A percentile compares a stretch with the other conserved stretches of the same genome.
Conservation (phyloP, 1,140 invertebrate species). For the Caenorhabditis inopinata region DNA sequence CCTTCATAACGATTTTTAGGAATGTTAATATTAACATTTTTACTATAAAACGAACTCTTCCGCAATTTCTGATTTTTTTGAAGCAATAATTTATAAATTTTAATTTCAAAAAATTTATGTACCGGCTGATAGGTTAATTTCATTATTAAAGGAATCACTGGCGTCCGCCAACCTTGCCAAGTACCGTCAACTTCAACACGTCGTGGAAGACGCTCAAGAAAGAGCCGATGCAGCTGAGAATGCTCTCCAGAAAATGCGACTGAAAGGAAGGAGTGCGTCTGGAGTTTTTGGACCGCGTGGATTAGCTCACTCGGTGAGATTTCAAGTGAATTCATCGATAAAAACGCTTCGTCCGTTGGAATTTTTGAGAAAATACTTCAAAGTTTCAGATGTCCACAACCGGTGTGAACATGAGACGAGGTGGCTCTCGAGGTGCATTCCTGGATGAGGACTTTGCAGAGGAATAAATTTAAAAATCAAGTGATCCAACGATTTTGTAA, state of each 20-base stretch:
- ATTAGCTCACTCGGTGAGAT: slow-evolving; percentile 45
- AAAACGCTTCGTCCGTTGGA: no score
- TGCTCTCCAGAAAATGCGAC: slow-evolving; percentile 93
- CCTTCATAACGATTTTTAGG: no score
- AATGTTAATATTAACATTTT: no score
- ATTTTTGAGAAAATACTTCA: not conserved
- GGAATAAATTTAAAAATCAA: not conserved
- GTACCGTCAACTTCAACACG: slow-evolving; percentile 98
- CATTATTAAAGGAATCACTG: slow-evolving; percentile 79
- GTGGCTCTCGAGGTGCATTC: slow-evolving; percentile 37
- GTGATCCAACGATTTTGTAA: no score
- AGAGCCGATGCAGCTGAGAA: slow-evolving; percentile 93
- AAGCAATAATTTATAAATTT: no score
- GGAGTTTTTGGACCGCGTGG: slow-evolving; percentile 42
- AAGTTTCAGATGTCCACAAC: slow-evolving; percentile 33
- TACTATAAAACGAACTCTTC: no score
- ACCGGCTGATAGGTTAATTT: not conserved
- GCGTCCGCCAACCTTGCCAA: slow-evolving; percentile 96
- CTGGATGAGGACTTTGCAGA: slow-evolving; percentile 37
- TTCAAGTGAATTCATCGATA: not conserved
- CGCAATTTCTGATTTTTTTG: no score
- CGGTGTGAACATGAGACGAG: slow-evolving; percentile 10
- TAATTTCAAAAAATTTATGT: no score
- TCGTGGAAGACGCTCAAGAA: slow-evolving; percentile 97
- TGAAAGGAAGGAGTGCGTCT: slow-evolving; percentile 79